Evolutionary conservation across 2,797 vertebrate genomes (phyloP).

Genomic region (Notolepis coatsorum): DNA sequence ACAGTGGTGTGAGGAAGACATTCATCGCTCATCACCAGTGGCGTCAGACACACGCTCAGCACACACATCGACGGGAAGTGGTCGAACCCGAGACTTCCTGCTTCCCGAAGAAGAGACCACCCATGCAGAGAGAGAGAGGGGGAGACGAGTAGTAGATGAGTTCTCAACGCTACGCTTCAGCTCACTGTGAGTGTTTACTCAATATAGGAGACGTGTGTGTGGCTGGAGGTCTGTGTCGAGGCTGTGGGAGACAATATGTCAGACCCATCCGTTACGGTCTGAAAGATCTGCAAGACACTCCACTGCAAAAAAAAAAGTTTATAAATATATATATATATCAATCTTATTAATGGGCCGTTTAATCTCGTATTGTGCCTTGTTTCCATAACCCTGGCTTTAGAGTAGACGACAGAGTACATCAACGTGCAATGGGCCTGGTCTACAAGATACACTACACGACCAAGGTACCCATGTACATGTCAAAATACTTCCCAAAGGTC

Average conservation of each 20-base stretch:
- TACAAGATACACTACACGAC: too few relatives aligned
- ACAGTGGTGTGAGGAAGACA: not conserved
- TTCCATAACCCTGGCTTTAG: too few relatives aligned
- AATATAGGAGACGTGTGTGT: slow-evolving; percentile 25
- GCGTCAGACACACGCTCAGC: not conserved
- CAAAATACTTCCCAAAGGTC: too few relatives aligned
- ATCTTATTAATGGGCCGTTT: too few relatives aligned
- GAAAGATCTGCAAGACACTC: slow-evolving; percentile 7
- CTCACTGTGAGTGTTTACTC: slow-evolving; percentile 19
- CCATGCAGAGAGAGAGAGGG: slow-evolving; percentile 1
- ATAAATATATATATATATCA: too few relatives aligned
- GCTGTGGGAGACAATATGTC: too few relatives aligned
- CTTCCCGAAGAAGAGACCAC: slow-evolving; percentile 25
- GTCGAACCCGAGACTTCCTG: slow-evolving; percentile 1
- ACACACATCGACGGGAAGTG: not conserved
- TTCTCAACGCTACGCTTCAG: not conserved
- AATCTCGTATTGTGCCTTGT: too few relatives aligned
- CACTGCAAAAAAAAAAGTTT: too few relatives aligned
- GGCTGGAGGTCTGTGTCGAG: slow-evolving; percentile 13
- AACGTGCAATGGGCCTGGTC: too few relatives aligned
- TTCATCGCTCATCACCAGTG: not conserved
- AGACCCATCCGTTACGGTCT: not conserved
- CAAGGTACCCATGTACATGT: too few relatives aligned
- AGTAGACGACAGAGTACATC: too few relatives aligned
- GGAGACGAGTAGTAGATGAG: too few relatives aligned